Base-by-base conservation (phyloP, 2,888 invertebrate species). In the Spisula subtruncata region DNA sequence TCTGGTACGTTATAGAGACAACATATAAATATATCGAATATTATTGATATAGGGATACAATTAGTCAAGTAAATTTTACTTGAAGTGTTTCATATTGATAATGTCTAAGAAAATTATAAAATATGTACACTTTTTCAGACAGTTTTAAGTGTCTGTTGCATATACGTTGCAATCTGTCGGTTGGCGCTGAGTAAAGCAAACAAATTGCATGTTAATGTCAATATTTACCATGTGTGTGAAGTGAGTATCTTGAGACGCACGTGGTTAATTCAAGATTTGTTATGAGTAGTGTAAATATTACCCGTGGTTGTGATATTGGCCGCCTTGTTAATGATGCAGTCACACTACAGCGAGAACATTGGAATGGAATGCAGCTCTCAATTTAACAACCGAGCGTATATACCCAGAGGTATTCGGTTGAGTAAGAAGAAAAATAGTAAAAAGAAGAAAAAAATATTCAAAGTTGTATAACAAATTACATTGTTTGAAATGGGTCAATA, bases 71-170 rank as follows among this genome's bases (percentile, higher is more conserved):
- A 56, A 56, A 56, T 56, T n/a, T 0, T 56, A 56, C 56, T 56
- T 56, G 20, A 56, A 56, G 56, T 56, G 56, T 14, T 54, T 56
- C 0, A 20, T 56, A 56, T 56, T 56, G 56, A 56, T 56, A 6
- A 56, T 20, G 20, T 18, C 20, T 20, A 20, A n/a, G 56, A 20
- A 18, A n/a, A 56, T 56, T 20, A 56, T 56, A 56, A 56, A 56
- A 56, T 56, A 56, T 56, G 56, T 56, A 56, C 56, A 56, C n/a
- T 56, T n/a, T 56, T 56, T 56, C 18, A 18, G 6, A 56, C 18
- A 6, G 56, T 56, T 83, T 83, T 41, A 60, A 83, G 83, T 83
- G 83, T 83, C 60, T 83, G 35, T 41, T 66, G 60, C 56, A 83
- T 83, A 66, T 60, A 83, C 56, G 83, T 66, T 54, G 54, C 46